Evolutionary conservation across 2,888 invertebrate genomes (phyloP), one percentile per base, ranked within the genome.

Genomic region (Eubasilissa splendida): DNA sequence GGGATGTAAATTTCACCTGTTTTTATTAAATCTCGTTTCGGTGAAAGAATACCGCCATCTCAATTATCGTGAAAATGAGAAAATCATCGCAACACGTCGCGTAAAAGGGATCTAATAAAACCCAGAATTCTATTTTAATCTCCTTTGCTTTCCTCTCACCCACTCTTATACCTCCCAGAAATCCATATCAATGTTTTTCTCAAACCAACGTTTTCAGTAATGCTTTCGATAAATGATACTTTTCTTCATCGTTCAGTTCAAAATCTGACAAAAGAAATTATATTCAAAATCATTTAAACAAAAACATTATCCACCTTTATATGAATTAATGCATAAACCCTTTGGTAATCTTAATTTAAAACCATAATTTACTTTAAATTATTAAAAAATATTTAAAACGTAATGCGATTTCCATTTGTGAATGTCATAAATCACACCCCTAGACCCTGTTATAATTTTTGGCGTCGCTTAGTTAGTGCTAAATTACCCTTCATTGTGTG

Each of bases 351-450:
- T 66, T 31, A 76, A 76, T 33, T 42, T 76, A 65, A 76, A 76
- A 76, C 33, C 56, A 76, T 76, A 65, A 31, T 76, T 76, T 76
- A 54, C 68, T 14, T 68, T 42, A 68, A 68, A 71, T 74, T 54
- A 59, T 74, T 74, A 58, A 58, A 42, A 42, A 42, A 71, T 71
- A 78, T 78, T 78, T 78, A 78, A 78, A 42, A 78, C 58, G 33
- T 71, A 78, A 78, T 78, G 63, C 60, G 50, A 53, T 73, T 78
- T 71, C 42, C 78, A 71, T 78, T 78, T 78, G 78, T 68, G 60
- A 77, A 58, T 59, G 14, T 58, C 58, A 50, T 58, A 70, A 77
- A 77, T 52, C 70, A 66, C 66, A 66, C 54, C 63, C 54, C 33
- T 63, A 68, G 58, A 56, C 73, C 58, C 58, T 22, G 33, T 54